A percentile compares a stretch with the other conserved stretches of the same genome.
These are phyloP conservation scores for Daubentonia madagascariensis DNA, from an alignment of 2,113 vertebrate species.

Conservation along the genomic window DNA sequence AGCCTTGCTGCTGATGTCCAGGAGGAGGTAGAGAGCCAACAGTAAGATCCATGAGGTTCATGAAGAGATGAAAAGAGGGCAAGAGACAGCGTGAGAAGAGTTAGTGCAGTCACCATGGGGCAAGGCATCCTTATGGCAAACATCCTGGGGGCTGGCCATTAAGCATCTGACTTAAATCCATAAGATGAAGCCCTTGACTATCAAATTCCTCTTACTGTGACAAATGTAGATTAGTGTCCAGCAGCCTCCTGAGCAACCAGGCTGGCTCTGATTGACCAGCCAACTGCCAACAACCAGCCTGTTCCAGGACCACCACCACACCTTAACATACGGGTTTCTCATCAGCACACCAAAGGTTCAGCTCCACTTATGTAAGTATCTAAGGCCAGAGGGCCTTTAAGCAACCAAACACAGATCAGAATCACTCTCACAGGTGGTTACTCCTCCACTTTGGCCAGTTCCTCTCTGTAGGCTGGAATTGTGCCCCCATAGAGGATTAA, in stretches of 20 bases:
- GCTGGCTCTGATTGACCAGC: neutral
- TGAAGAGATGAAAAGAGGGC: neutral
- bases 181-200: neutral
- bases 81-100: neutral
- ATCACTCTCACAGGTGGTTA: neutral
- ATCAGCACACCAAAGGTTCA: neutral
- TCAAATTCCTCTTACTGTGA: neutral
- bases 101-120: neutral
- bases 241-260: neutral
- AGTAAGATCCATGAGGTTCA: neutral
- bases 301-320: neutral
- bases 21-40: neutral
- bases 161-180: neutral
- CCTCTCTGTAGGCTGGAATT: neutral
- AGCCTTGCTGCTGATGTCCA: neutral
- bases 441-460: neutral
- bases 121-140: neutral
- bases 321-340: neutral
- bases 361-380: neutral
- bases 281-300: neutral
- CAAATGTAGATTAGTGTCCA: neutral
- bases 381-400: neutral
- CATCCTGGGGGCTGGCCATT: neutral
- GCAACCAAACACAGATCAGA: neutral
- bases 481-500: constrained; percentile 9